Conservation (phyloP, 2,888 invertebrate species). For the Pseudanteris insignis region DNA sequence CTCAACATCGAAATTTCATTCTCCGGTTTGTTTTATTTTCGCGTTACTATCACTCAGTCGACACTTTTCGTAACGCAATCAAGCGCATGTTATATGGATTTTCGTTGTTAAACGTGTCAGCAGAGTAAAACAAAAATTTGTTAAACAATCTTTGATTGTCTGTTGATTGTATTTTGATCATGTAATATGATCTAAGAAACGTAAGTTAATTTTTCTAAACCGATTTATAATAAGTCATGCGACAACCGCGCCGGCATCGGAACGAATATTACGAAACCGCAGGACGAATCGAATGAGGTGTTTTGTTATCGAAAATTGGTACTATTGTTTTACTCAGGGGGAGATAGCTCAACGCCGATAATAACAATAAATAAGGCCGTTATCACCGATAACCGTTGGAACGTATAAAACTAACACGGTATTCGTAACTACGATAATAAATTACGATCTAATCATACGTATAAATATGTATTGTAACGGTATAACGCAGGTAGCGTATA, state of each 20-base stretch:
- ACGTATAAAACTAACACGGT: constrained; percentile 35
- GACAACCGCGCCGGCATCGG: too few species aligned
- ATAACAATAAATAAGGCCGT: constrained; percentile 37
- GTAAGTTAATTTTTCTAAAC: too few species aligned
- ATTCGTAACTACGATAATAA: constrained; percentile 35
- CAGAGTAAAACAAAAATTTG: too few species aligned
- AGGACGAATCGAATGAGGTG: not conserved
- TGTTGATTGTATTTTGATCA: too few species aligned
- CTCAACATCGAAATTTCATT: constrained; percentile 13
- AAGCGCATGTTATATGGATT: constrained; percentile 2
- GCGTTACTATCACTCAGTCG: not conserved
- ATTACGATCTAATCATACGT: constrained; percentile 37
- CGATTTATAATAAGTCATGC: too few species aligned
- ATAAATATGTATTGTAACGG: constrained; percentile 39
- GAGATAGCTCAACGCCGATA: constrained; percentile 23
- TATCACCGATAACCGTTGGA: constrained; percentile 28
- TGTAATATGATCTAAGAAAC: too few species aligned
- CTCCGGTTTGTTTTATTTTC: constrained; percentile 4
- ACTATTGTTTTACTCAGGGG: constrained; percentile 28
- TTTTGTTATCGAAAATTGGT: constrained; percentile 32
- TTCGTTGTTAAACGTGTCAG: too few species aligned
- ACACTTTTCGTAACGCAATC: not conserved
- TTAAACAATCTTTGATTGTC: too few species aligned
- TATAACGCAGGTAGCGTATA: constrained; percentile 35
- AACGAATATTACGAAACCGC: not conserved